A percentile compares a stretch with the other conserved stretches of the same genome.
Conservation (phyloP, 2,113 vertebrate genomes). For the Elanoides forficatus region DNA sequence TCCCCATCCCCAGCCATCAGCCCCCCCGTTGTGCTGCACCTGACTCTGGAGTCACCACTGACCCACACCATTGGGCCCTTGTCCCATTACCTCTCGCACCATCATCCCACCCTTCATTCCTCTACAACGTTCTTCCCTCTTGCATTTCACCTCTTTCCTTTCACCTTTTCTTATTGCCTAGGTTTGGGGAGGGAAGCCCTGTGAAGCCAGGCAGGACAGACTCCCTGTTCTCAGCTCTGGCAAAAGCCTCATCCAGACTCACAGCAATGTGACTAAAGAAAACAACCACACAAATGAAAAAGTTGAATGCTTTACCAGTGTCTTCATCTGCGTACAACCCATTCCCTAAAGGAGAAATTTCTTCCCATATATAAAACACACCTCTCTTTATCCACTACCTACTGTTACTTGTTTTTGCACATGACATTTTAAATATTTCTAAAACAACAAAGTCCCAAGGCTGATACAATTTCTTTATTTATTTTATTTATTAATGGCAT, state of each 20-base stretch:
- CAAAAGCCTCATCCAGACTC: not conserved
- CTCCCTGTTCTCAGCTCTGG: not conserved
- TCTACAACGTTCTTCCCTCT: not conserved
- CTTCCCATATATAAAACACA: rapidly evolving
- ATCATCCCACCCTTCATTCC: not conserved
- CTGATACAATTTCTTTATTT: not conserved
- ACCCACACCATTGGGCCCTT: rapidly evolving
- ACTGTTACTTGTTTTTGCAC: not conserved
- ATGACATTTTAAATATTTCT: not conserved
- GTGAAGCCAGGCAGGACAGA: not conserved
- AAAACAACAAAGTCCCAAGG: not conserved
- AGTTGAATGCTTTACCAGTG: not conserved
- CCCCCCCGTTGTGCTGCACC: not conserved
- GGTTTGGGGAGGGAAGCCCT: not conserved
- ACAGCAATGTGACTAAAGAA: not conserved
- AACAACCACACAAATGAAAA: not conserved
- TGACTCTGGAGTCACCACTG: not conserved
- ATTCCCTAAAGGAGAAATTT: not conserved
- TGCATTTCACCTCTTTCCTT: not conserved
- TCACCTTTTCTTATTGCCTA: not conserved
- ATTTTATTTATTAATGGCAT: not conserved
- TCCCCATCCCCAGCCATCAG: not conserved
- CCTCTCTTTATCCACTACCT: not conserved
- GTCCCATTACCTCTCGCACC: not conserved
- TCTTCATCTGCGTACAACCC: not conserved